phyloP scores from a whole-genome alignment of 1,140 invertebrate genomes.

The Aricia agestis region DNA sequence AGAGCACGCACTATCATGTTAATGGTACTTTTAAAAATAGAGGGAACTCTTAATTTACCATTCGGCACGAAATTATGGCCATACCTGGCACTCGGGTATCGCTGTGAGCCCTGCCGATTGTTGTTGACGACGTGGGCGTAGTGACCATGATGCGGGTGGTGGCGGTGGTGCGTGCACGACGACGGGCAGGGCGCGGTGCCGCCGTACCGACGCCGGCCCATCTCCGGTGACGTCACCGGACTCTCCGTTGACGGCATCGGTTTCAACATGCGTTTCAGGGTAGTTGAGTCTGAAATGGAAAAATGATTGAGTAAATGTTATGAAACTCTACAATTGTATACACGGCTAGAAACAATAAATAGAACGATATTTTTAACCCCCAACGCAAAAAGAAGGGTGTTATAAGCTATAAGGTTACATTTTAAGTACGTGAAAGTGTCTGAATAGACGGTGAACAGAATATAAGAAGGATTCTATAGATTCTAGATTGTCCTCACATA shows the following conservation, averaged over 20 bases:
- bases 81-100: slow-evolving; percentile 44
- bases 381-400: too few relatives aligned
- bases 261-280: slow-evolving; percentile 94
- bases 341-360: too few relatives aligned
- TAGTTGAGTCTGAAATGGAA: slow-evolving; percentile 84
- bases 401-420: too few relatives aligned
- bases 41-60: too few relatives aligned
- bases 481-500: too few relatives aligned
- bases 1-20: slow-evolving; percentile 62
- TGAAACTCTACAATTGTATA: neutral
- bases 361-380: too few relatives aligned
- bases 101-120: slow-evolving; percentile 62
- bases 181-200: slow-evolving; percentile 68
- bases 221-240: slow-evolving; percentile 91
- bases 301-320: neutral
- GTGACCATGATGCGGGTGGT: slow-evolving; percentile 67
- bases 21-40: too few relatives aligned
- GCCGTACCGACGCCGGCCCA: slow-evolving; percentile 84
- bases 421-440: too few relatives aligned
- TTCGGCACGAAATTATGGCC: neutral
- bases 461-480: too few relatives aligned
- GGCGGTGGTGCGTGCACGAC: slow-evolving; percentile 70
- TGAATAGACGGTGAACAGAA: too few relatives aligned
- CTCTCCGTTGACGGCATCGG: slow-evolving; percentile 92
- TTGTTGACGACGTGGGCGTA: slow-evolving; percentile 64